phyloP scores from a whole-genome alignment of 2,888 invertebrate species.

The Macrostomum cliftonense region DNA sequence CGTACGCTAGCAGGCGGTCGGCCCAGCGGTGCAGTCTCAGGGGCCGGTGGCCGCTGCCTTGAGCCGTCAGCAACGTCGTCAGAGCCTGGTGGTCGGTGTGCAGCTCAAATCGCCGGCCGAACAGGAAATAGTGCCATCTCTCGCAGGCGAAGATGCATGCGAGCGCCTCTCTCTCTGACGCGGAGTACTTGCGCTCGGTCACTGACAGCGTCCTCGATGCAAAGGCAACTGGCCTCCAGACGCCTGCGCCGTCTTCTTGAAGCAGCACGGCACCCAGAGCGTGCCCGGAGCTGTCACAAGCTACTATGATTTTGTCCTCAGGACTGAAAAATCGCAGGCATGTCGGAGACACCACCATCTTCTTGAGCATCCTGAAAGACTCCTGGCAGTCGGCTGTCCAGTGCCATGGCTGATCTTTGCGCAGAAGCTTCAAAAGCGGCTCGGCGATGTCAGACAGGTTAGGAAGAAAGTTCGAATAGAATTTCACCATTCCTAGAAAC shows the following conservation, averaged over 20 bases:
- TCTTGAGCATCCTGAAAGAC: conserved; percentile 13
- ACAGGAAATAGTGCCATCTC: conserved; percentile 13
- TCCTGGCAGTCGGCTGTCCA: conserved; percentile 14
- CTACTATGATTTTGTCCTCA: conserved; percentile 12
- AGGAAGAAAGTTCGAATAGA: conserved; percentile 14
- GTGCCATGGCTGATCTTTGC: conserved; percentile 8
- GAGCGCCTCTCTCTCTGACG: conserved; percentile 14
- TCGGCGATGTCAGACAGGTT: conserved; percentile 12
- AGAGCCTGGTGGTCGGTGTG: conserved; percentile 15
- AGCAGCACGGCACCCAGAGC: conserved; percentile 14
- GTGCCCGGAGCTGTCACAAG: conserved; percentile 12
- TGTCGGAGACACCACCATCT: conserved; percentile 12
- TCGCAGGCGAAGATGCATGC: conserved; percentile 15
- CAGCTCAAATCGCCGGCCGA: conserved; percentile 11
- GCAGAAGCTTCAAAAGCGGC: conserved; percentile 10
- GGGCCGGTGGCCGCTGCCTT: background rate
- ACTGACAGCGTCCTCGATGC: background rate
- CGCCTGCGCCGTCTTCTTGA: conserved; percentile 6
- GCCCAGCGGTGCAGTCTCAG: background rate
- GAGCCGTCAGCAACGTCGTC: background rate
- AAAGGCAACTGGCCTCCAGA: conserved; percentile 3
- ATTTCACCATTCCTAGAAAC: conserved; percentile 15
- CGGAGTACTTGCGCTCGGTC: conserved; percentile 14
- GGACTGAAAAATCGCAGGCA: conserved; percentile 13
- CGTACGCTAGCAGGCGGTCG: background rate